These are phyloP conservation scores for Heterotis niloticus DNA, from an alignment of 2,113 vertebrate genomes.

Conservation along the genomic window DNA sequence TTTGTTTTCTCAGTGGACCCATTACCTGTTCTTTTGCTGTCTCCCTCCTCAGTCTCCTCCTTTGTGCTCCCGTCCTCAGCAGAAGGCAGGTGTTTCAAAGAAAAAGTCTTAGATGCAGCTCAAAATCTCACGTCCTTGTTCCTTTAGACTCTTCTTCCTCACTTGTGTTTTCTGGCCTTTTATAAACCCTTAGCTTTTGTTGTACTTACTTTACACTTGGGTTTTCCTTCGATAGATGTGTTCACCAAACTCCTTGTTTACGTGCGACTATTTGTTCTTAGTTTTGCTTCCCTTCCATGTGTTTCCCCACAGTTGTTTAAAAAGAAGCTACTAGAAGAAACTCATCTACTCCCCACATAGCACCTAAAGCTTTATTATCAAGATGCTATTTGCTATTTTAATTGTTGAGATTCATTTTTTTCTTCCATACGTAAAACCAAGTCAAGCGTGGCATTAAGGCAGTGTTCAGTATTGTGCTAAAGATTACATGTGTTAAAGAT, in stretches of 20 bases:
- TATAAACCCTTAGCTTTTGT: background rate
- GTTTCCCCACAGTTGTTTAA: too few relatives aligned
- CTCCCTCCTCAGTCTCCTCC: background rate
- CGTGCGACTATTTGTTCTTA: too few relatives aligned
- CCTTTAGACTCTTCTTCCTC: background rate
- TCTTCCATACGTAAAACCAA: too few relatives aligned
- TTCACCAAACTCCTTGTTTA: background rate
- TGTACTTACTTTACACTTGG: background rate
- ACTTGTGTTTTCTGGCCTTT: background rate
- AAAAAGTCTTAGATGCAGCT: constrained; percentile 2
- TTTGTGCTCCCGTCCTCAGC: background rate
- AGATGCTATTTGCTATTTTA: too few relatives aligned
- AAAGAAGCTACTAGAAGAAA: too few relatives aligned
- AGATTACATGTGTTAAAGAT: too few relatives aligned
- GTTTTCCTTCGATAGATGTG: background rate
- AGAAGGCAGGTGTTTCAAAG: constrained; percentile 21
- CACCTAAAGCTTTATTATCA: too few relatives aligned
- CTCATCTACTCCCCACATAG: too few relatives aligned
- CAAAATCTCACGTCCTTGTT: background rate
- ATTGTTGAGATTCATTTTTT: too few relatives aligned
- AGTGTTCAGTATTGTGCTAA: too few relatives aligned
- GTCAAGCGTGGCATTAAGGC: too few relatives aligned
- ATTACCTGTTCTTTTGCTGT: background rate
- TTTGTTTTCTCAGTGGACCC: background rate
- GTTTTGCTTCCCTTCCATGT: too few relatives aligned